phyloP scores from a whole-genome alignment of 2,888 invertebrate genomes.

The Brachyptera putata region DNA sequence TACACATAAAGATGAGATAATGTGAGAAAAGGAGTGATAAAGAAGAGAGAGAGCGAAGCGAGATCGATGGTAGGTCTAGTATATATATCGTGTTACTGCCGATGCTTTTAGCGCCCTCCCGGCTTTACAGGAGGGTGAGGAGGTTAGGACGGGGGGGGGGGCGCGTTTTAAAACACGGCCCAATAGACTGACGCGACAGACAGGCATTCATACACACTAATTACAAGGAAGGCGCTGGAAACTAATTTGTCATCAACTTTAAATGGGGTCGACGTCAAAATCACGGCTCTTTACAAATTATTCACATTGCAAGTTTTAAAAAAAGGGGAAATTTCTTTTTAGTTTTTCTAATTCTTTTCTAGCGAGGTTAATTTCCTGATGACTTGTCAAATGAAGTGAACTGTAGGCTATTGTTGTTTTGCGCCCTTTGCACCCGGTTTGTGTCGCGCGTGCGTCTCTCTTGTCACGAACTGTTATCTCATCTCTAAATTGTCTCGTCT shows the following conservation, averaged over 20 bases:
- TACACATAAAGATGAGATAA: not conserved
- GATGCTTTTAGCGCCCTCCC: conserved; percentile 16
- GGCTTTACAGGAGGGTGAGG: too few species aligned
- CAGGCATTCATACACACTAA: too few species aligned
- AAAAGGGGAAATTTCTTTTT: conserved; percentile 15
- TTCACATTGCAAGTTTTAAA: not conserved
- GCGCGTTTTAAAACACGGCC: not conserved
- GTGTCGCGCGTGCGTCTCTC: too few species aligned
- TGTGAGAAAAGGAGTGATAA: not conserved
- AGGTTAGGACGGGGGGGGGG: not conserved
- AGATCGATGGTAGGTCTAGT: conserved; percentile 1
- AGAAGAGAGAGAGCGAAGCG: not conserved
- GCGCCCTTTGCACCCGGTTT: too few species aligned
- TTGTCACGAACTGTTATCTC: too few species aligned
- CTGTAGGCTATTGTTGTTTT: too few species aligned
- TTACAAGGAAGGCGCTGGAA: not conserved
- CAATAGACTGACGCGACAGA: not conserved
- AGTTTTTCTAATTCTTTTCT: not conserved
- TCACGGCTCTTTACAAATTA: conserved; percentile 11
- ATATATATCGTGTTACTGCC: conserved; percentile 15
- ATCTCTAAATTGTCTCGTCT: too few species aligned
- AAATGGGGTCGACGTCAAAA: not conserved
- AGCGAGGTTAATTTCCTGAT: conserved; percentile 18
- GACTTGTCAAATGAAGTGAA: conserved; percentile 4
- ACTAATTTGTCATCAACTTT: conserved; percentile 19